These are phyloP conservation scores for Phaonia tiefii DNA, from an alignment of 2,888 invertebrate genomes.

Conservation along the genomic window DNA sequence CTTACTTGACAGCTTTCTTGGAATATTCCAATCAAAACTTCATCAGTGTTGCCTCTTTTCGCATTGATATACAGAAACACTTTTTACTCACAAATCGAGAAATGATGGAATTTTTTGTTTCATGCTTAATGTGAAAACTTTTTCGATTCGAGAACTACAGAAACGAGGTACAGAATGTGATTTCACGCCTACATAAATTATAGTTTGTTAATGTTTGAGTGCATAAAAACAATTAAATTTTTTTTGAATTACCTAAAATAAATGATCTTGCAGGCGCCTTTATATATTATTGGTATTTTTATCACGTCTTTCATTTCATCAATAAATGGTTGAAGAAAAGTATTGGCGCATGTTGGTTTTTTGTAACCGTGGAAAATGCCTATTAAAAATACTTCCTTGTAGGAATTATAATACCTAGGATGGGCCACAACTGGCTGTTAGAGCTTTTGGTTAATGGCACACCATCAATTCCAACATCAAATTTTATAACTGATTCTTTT, in stretches of 20 bases:
- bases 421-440: constrained; percentile 39
- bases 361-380: constrained; percentile 10
- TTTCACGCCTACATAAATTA: neutral
- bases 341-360: constrained; percentile 10
- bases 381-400: constrained; percentile 21
- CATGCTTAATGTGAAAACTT: too few relatives aligned
- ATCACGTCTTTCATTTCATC: constrained; percentile 6
- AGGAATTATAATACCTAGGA: constrained; percentile 11
- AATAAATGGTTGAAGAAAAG: constrained; percentile 1
- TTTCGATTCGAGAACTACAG: too few relatives aligned
- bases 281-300: neutral
- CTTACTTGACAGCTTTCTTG: too few relatives aligned
- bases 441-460: constrained; percentile 36
- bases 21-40: too few relatives aligned
- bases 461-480: constrained; percentile 47
- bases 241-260: constrained; percentile 3
- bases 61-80: too few relatives aligned
- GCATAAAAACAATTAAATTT: too few relatives aligned
- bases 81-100: too few relatives aligned
- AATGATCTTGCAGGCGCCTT: constrained; percentile 6
- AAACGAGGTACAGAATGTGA: too few relatives aligned
- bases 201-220: too few relatives aligned
- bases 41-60: too few relatives aligned
- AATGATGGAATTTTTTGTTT: too few relatives aligned
- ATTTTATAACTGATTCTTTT: too few relatives aligned